Base-by-base conservation (phyloP, 2,797 vertebrate species). In the Falco peregrinus region DNA sequence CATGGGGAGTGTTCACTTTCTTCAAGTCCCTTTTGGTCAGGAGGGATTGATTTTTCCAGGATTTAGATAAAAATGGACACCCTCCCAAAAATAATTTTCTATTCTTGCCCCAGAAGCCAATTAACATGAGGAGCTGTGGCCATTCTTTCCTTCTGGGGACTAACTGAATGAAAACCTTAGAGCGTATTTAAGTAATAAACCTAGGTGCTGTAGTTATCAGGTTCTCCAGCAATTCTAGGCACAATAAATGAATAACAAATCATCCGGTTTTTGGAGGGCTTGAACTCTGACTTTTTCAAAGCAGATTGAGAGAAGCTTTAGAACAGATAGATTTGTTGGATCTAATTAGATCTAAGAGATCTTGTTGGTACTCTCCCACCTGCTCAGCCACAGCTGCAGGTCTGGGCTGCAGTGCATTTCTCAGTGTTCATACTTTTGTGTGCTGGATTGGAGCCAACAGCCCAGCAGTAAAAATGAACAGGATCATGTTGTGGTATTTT, bases 31-130 rank as follows among this genome's bases (percentile, higher is more conserved):
- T 95, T 90, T 79, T 84, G 91, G 80, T 89, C 93, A 94, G 63
- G 56, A 84, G 48, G 84, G 95, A 97, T 95, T 2, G 26, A 87
- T 97, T 95, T 41, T 95, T 88, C 75, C 45, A 85, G 84, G 71
- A 76, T 95, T 94, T 77, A 84, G 83, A 75, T 80, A 93, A 87
- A 95, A 91, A 94, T 63, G 85, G 93, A 87, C 64, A 84, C 37
- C 57, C 37, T 85, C 71, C 68, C 64, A 31, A 35, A 79, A 93
- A 87, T 84, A 92, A 75, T 93, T 92, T 91, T 75, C 88, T 80
- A 94, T 94, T 89, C 84, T 94, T 90, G 80, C 90, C 77, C 89
- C 71, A 91, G 87, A 93, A 93, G 77, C 75, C 96, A 97, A 96
- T 97, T 96, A 96, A 93, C 56, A 83, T 45, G 59, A 85, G 63